Conservation (phyloP, 30 jellyfish, hydroid and myxozoan genomes). For the Haliclystus octoradiatus region DNA sequence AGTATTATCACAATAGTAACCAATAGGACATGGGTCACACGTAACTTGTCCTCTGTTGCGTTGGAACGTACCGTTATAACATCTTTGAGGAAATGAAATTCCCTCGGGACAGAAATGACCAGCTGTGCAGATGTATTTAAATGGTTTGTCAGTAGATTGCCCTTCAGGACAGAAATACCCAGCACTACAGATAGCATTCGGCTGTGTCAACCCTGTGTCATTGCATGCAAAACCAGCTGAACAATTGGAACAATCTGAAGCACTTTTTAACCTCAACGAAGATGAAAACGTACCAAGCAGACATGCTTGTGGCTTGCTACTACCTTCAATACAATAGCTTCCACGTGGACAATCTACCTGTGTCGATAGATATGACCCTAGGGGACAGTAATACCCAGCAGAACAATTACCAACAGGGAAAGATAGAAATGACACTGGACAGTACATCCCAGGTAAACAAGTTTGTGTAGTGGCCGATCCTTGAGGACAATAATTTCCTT, state of each 20-base stretch:
- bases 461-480: slow-evolving; percentile 74
- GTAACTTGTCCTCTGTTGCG: slow-evolving; percentile 42
- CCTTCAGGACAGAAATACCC: slow-evolving; percentile 91
- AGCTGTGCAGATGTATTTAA: slow-evolving; percentile 47
- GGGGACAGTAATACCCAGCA: slow-evolving; percentile 93
- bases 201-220: slow-evolving; percentile 55
- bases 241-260: slow-evolving; percentile 55
- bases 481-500: slow-evolving; percentile 68
- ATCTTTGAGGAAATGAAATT: slow-evolving; percentile 53
- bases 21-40: slow-evolving; percentile 56
- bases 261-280: slow-evolving; percentile 31
- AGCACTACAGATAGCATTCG: slow-evolving; percentile 44
- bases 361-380: slow-evolving; percentile 43
- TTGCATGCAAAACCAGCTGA: slow-evolving; percentile 76
- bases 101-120: slow-evolving; percentile 89
- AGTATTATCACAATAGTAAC: slow-evolving; percentile 89
- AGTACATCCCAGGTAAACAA: slow-evolving; percentile 68
- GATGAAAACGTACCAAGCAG: slow-evolving; percentile 71
- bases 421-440: slow-evolving; percentile 45
- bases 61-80: slow-evolving; percentile 87
- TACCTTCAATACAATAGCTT: slow-evolving; percentile 57
- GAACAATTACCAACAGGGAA: slow-evolving; percentile 63
- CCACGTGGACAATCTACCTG: slow-evolving; percentile 72
- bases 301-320: slow-evolving; percentile 54
- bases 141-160: slow-evolving; percentile 47